Percentiles rank a stretch among this genome's conserved stretches.
Conservation (phyloP, 1,140 invertebrate genomes). For the Drosophila tani region DNA sequence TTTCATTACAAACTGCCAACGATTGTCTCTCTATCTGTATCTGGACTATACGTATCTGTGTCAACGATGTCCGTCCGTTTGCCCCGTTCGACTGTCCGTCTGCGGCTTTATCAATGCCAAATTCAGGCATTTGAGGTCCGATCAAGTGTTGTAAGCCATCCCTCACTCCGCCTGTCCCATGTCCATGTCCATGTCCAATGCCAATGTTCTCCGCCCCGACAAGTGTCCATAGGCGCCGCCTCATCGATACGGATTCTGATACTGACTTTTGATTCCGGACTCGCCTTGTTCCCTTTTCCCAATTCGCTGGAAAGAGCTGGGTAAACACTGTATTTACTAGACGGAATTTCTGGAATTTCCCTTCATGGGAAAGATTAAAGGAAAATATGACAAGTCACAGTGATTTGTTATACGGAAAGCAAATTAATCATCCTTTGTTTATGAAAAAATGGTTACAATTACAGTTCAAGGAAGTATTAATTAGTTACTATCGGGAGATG, state of each 20-base stretch:
- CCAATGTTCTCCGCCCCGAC: conserved; percentile 29
- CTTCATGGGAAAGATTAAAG: not conserved
- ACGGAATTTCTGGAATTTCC: not conserved
- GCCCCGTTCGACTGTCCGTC: conserved; percentile 32
- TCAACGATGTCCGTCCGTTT: conserved; percentile 22
- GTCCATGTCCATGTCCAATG: conserved; percentile 20
- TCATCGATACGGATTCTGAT: conserved; percentile 14
- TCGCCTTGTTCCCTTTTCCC: conserved; percentile 64
- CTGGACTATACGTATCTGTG: conserved; percentile 29
- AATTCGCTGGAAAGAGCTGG: conserved; percentile 29
- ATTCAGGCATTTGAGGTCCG: conserved; percentile 47
- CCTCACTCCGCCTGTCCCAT: conserved; percentile 3
- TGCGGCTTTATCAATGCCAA: conserved; percentile 76
- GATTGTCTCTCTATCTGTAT: conserved; percentile 47
- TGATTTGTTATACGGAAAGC: conserved; percentile 8
- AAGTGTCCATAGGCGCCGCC: conserved; percentile 50
- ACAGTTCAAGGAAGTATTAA: too few species aligned
- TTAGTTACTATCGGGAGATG: too few species aligned
- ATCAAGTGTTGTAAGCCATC: conserved; percentile 59
- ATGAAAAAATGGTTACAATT: too few species aligned
- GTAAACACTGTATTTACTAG: not conserved
- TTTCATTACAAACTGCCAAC: conserved; percentile 75
- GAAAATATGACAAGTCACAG: conserved; percentile 4
- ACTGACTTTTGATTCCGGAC: conserved; percentile 9
- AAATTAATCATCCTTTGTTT: conserved; percentile 1